Evolutionary conservation across 2,888 invertebrate species (phyloP).

Genomic region (Syritta pipiens): DNA sequence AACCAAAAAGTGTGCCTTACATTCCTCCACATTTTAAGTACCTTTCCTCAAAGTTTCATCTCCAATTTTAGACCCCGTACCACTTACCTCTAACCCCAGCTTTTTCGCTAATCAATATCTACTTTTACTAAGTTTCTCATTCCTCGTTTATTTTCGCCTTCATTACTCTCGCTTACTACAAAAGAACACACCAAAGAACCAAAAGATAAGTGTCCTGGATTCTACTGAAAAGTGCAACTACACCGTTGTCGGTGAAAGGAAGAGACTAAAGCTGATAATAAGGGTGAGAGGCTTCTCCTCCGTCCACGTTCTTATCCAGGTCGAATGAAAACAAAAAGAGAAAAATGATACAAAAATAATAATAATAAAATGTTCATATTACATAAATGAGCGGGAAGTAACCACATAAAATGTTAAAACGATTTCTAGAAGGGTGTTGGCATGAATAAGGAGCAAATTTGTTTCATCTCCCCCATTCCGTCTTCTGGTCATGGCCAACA

Average conservation of each 20-base stretch:
- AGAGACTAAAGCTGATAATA: too few species aligned
- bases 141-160: constrained; percentile 11
- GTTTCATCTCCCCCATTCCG: constrained; percentile 11
- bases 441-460: constrained; percentile 64
- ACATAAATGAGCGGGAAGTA: constrained; percentile 73
- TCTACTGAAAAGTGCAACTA: constrained; percentile 69
- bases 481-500: not conserved
- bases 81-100: not conserved
- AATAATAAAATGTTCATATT: constrained; percentile 15
- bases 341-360: constrained; percentile 14
- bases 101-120: constrained; percentile 14
- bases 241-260: not conserved
- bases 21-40: too few species aligned
- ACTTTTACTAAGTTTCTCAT: constrained; percentile 50
- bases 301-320: constrained; percentile 18
- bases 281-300: constrained; percentile 42
- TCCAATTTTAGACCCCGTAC: too few species aligned
- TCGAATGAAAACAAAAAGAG: constrained; percentile 26
- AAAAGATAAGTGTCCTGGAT: constrained; percentile 65
- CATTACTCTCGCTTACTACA: constrained; percentile 5
- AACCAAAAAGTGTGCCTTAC: too few species aligned
- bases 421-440: constrained; percentile 68
- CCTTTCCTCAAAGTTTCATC: too few species aligned
- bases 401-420: constrained; percentile 75
- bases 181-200: not conserved